Conservation (phyloP, 2,888 invertebrate genomes). For the Uropetala carovei region DNA sequence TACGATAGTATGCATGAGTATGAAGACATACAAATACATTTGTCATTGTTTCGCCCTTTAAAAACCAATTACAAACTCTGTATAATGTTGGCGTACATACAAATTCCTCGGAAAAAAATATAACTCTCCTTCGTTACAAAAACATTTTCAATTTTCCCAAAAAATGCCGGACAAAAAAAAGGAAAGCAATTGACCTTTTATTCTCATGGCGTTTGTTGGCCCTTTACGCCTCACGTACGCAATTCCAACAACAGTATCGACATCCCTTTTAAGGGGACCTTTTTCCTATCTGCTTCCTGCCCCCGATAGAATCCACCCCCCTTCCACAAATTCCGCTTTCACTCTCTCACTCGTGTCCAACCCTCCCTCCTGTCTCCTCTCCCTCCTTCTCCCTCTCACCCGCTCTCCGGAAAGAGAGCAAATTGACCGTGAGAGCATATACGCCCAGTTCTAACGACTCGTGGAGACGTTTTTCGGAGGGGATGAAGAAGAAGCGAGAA, state of each 20-base stretch:
- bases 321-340: not conserved
- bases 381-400: not conserved
- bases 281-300: not conserved
- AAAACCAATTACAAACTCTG: no score
- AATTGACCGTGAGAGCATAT: slow-evolving; percentile 53
- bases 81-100: no score
- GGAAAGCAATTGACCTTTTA: no score
- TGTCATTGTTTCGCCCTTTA: no score
- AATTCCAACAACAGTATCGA: not conserved
- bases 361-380: not conserved
- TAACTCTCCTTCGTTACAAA: no score
- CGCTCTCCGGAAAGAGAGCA: not conserved
- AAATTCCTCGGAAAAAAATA: no score
- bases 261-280: not conserved
- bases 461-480: slow-evolving; percentile 16
- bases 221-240: not conserved
- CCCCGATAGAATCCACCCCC: not conserved
- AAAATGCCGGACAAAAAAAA: no score
- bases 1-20: no score
- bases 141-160: no score
- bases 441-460: slow-evolving; percentile 43
- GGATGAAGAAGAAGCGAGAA: slow-evolving; percentile 8
- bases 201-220: not conserved
- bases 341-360: no score
- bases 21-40: no score